These are phyloP conservation scores for Ceratoteleas bidentatus DNA, from an alignment of 1,140 invertebrate species.

Conservation along the genomic window DNA sequence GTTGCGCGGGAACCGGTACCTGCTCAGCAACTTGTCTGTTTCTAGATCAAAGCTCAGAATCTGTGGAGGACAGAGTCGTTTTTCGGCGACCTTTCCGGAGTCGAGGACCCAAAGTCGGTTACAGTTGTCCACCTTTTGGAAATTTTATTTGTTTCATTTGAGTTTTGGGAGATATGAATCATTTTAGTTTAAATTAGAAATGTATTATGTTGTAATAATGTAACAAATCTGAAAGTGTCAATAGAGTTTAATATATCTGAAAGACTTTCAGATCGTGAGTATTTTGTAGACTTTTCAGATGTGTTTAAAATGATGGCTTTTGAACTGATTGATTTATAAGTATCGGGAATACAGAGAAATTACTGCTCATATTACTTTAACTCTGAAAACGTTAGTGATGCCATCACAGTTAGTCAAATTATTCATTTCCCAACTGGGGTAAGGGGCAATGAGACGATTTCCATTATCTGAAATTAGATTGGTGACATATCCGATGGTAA, in stretches of 20 bases:
- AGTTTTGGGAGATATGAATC: too few species aligned
- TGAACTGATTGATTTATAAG: too few species aligned
- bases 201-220: too few species aligned
- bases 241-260: too few species aligned
- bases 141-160: too few species aligned
- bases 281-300: too few species aligned
- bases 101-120: slow-evolving; percentile 86
- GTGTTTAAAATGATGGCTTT: too few species aligned
- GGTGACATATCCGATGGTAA: slow-evolving; percentile 85
- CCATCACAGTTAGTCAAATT: slow-evolving; percentile 73
- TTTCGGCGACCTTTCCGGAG: slow-evolving; percentile 81
- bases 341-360: too few species aligned
- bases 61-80: slow-evolving; percentile 83
- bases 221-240: too few species aligned
- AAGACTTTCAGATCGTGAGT: too few species aligned
- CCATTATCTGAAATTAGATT: slow-evolving; percentile 74
- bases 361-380: slow-evolving; percentile 81
- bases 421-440: slow-evolving; percentile 82
- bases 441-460: slow-evolving; percentile 82
- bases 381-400: slow-evolving; percentile 81
- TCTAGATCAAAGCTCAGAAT: slow-evolving; percentile 84
- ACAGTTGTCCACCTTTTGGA: slow-evolving; percentile 83
- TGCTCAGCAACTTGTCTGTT: slow-evolving; percentile 81
- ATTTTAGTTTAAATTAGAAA: too few species aligned
- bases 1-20: slow-evolving; percentile 82